Conservation (phyloP, 64 coral and sea anemone species). For the Stichodactyla helianthus region DNA sequence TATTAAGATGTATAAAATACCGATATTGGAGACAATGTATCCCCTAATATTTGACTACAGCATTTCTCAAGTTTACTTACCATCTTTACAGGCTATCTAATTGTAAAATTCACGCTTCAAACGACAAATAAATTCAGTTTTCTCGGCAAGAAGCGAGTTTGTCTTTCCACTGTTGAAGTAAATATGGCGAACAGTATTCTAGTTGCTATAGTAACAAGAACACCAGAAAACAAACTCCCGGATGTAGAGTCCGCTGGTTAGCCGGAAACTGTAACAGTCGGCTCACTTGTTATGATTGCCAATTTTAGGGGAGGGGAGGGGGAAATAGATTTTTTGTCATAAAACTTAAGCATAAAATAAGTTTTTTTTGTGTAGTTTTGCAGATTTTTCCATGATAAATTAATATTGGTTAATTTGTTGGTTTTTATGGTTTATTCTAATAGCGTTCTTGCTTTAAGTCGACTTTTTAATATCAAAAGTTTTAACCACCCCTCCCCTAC, state of each 20-base stretch:
- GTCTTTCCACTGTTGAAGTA: conserved; percentile 3
- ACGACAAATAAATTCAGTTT: background rate
- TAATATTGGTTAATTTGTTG: background rate
- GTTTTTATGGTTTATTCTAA: background rate
- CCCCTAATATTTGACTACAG: background rate
- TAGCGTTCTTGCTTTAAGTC: too few relatives aligned
- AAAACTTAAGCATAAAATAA: background rate
- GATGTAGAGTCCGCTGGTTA: conserved; percentile 23
- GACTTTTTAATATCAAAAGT: background rate
- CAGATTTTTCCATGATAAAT: too few relatives aligned
- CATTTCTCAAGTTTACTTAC: background rate
- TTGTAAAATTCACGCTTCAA: conserved; percentile 1
- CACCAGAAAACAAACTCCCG: conserved; percentile 53
- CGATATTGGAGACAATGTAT: background rate
- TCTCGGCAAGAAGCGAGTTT: background rate
- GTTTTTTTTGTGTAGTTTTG: too few relatives aligned
- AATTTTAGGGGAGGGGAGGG: background rate
- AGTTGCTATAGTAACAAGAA: conserved; percentile 64
- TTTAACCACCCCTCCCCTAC: background rate
- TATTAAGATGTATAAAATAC: too few relatives aligned
- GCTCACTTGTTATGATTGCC: background rate
- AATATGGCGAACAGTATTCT: conserved; percentile 44
- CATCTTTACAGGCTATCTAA: background rate
- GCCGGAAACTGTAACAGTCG: background rate
- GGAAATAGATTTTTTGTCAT: background rate